Conservation (phyloP, 2,113 vertebrate genomes). For the Crotalus viridis region DNA sequence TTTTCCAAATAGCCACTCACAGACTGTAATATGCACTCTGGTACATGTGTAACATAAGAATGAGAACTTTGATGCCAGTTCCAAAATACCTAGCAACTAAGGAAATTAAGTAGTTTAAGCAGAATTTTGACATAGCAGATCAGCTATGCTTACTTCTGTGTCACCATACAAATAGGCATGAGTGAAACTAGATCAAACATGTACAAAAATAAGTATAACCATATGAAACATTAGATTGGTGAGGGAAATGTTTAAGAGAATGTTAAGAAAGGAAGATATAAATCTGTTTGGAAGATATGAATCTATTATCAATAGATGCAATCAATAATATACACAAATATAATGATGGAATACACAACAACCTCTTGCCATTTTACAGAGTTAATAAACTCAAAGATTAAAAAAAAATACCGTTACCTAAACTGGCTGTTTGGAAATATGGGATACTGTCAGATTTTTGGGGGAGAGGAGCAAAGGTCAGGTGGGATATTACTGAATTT, state of each 20-base stretch:
- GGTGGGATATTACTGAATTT: background rate
- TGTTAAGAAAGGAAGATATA: background rate
- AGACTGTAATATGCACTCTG: background rate
- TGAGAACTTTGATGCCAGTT: conserved; percentile 13
- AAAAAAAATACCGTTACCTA: conserved; percentile 14
- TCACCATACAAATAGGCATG: conserved; percentile 40
- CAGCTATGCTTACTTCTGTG: conserved; percentile 29
- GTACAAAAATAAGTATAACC: conserved; percentile 52
- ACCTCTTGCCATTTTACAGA: conserved; percentile 5
- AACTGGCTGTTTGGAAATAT: background rate
- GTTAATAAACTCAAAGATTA: background rate
- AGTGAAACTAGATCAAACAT: conserved; percentile 66
- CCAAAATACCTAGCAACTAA: conserved; percentile 5
- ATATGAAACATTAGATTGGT: conserved; percentile 38
- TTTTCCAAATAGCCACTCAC: background rate
- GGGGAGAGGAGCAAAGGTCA: background rate
- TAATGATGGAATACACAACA: conserved; percentile 15
- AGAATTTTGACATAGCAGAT: conserved; percentile 44
- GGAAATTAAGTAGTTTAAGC: conserved; percentile 38
- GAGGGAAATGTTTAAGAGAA: conserved; percentile 38
- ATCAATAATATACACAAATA: conserved; percentile 47
- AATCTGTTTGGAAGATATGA: conserved; percentile 3
- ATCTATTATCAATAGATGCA: background rate
- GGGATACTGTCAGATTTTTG: background rate
- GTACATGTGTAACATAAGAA: background rate